phyloP scores from a whole-genome alignment of 1,140 invertebrate genomes.

The Melanaphis sacchari region DNA sequence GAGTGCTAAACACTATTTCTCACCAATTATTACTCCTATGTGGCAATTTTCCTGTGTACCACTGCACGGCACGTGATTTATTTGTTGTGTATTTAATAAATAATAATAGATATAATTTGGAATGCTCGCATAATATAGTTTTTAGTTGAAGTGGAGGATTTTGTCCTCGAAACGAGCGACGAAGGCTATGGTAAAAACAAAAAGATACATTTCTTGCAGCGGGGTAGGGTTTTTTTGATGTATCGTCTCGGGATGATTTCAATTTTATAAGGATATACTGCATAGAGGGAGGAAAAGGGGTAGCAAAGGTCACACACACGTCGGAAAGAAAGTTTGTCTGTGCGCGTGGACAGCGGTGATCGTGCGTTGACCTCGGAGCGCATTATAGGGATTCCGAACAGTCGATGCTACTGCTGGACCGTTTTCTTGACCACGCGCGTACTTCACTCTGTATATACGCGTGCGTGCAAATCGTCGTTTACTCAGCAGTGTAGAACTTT shows the following conservation, averaged over 20 bases:
- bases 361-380: constrained; percentile 29
- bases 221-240: not conserved
- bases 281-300: no score
- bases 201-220: not conserved
- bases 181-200: not conserved
- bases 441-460: not conserved
- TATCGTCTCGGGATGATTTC: not conserved
- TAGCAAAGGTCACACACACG: not conserved
- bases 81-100: no score
- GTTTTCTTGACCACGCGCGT: not conserved
- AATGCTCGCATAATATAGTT: not conserved
- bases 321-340: not conserved
- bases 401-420: not conserved
- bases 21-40: no score
- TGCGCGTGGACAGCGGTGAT: not conserved
- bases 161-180: not conserved
- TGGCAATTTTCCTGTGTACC: not conserved
- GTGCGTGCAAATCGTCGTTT: not conserved
- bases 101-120: not conserved
- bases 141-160: not conserved
- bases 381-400: constrained; percentile 18
- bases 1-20: not conserved
- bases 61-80: not conserved
- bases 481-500: no score
- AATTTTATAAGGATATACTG: not conserved